These are phyloP conservation scores for Python bivittatus DNA, from an alignment of 2,113 vertebrate species.

Conservation along the genomic window DNA sequence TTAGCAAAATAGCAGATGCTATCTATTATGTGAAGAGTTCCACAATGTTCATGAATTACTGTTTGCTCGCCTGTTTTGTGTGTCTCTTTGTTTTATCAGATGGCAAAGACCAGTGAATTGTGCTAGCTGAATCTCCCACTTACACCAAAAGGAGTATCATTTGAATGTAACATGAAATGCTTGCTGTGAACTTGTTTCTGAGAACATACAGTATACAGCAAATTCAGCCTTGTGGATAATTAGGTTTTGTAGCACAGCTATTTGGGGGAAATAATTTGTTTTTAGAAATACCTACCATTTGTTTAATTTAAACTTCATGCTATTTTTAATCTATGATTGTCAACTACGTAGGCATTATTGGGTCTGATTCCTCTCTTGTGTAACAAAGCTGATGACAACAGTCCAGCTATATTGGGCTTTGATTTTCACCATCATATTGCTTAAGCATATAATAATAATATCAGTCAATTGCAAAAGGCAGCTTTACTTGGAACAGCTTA, in stretches of 20 bases:
- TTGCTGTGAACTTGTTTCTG: constrained; percentile 25
- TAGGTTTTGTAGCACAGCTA: constrained; percentile 66
- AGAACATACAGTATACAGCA: constrained; percentile 29
- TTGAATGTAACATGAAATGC: constrained; percentile 35
- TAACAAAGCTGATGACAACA: neutral
- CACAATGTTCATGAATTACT: neutral
- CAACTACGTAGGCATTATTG: neutral
- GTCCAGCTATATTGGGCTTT: neutral
- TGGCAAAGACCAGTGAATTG: neutral
- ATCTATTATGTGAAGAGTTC: neutral
- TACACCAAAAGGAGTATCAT: neutral
- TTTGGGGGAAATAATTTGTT: constrained; percentile 57
- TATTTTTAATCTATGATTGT: neutral
- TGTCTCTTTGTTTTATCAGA: neutral
- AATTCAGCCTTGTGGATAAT: constrained; percentile 69
- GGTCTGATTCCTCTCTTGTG: constrained; percentile 26
- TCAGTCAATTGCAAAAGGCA: too few species aligned
- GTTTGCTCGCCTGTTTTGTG: neutral
- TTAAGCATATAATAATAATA: constrained; percentile 11
- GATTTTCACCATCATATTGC: constrained; percentile 7
- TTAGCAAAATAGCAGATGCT: neutral
- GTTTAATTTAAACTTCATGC: constrained; percentile 62
- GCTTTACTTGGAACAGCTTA: too few species aligned
- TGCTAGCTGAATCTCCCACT: neutral
- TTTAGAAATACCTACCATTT: constrained; percentile 49